Conservation (phyloP, 2,113 vertebrate species). For the Nipponia nippon region DNA sequence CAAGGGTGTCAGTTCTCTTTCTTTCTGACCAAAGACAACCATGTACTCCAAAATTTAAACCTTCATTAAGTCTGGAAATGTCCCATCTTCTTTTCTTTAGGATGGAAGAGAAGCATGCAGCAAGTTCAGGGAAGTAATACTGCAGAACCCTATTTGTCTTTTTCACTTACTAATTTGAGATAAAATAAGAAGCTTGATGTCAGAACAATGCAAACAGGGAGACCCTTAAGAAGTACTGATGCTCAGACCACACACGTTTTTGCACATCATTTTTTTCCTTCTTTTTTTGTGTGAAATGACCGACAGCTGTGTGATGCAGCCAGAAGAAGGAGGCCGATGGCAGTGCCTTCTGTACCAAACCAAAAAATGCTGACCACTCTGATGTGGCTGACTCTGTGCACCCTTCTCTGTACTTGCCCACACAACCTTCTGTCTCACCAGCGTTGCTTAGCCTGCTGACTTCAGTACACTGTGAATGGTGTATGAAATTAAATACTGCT, state of each 20-base stretch:
- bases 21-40: not conserved
- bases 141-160: not conserved
- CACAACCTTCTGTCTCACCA: not conserved
- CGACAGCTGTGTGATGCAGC: not conserved
- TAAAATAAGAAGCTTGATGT: not conserved
- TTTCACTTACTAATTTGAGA: not conserved
- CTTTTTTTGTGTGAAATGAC: not conserved
- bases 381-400: not conserved
- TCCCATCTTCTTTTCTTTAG: no score
- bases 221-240: not conserved
- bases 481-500: not conserved
- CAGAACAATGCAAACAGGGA: not conserved
- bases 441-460: not conserved
- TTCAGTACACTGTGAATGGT: no score
- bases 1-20: not conserved
- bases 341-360: not conserved
- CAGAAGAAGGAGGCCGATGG: not conserved
- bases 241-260: not conserved
- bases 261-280: not conserved
- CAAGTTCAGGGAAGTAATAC: not conserved
- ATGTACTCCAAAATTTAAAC: not conserved
- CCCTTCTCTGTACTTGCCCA: not conserved
- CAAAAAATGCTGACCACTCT: not conserved
- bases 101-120: not conserved
- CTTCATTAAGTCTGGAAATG: rapidly evolving